A percentile compares a stretch with the other conserved stretches of the same genome.
phyloP scores from a whole-genome alignment of 2,888 invertebrate genomes.

The Clanis bilineata region DNA sequence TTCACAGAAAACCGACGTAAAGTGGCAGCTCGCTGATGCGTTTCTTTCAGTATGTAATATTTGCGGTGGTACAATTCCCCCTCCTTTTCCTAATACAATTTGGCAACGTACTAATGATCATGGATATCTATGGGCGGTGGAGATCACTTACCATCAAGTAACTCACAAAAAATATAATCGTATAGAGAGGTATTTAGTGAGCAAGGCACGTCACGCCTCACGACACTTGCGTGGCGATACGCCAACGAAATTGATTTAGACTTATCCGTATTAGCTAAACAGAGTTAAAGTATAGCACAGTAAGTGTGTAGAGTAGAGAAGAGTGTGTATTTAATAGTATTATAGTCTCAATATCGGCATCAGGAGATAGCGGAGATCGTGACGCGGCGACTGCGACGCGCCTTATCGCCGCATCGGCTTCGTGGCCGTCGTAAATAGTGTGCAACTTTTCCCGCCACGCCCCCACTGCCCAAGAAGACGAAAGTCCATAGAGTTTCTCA shows the following conservation, averaged over 20 bases:
- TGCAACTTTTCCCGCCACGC: conserved; percentile 81
- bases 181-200: too few relatives aligned
- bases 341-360: conserved; percentile 75
- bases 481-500: conserved; percentile 47
- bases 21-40: too few relatives aligned
- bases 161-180: too few relatives aligned
- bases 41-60: too few relatives aligned
- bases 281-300: conserved; percentile 29
- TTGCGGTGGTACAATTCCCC: too few relatives aligned
- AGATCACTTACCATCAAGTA: too few relatives aligned
- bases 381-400: conserved; percentile 79
- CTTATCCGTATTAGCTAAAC: conserved; percentile 52
- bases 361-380: conserved; percentile 77
- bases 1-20: too few relatives aligned
- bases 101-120: too few relatives aligned
- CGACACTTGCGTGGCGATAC: conserved; percentile 26
- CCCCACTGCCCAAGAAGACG: conserved; percentile 59
- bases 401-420: conserved; percentile 79
- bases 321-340: conserved; percentile 67
- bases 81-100: too few relatives aligned
- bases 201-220: conserved; percentile 22
- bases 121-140: too few relatives aligned
- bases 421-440: conserved; percentile 81
- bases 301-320: conserved; percentile 37
- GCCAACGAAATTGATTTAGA: conserved; percentile 35